phyloP scores from a whole-genome alignment of 2,113 vertebrate genomes.

The Tachycineta bicolor region DNA sequence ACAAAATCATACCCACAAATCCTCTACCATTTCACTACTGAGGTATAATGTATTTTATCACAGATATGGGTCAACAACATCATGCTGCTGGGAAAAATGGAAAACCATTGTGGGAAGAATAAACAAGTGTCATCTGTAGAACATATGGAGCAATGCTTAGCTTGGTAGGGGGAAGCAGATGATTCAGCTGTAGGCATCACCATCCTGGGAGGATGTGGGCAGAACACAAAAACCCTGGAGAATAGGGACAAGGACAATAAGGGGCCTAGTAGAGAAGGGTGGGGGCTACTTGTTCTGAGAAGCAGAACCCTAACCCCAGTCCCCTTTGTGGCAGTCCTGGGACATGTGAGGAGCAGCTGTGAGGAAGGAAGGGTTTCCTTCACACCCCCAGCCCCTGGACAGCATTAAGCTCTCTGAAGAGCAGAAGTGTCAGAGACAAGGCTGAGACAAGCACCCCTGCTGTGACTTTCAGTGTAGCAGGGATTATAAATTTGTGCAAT shows the following conservation, averaged over 20 bases:
- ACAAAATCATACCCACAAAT: neutral
- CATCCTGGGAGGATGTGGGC: neutral
- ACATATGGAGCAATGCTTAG: neutral
- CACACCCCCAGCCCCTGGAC: neutral
- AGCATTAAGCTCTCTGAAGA: neutral
- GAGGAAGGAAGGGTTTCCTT: neutral
- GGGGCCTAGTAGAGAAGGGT: neutral
- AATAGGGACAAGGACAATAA: neutral
- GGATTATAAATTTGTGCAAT: neutral
- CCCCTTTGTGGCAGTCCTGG: neutral
- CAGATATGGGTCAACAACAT: neutral
- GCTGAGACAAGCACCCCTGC: neutral
- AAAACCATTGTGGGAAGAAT: conserved; percentile 1
- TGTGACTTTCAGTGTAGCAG: neutral
- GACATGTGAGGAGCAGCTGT: neutral
- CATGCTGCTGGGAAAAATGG: conserved; percentile 55
- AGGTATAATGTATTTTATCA: neutral
- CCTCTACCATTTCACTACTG: neutral
- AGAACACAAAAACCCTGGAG: neutral
- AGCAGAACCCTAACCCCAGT: neutral
- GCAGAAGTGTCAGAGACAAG: neutral
- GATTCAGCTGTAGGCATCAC: neutral
- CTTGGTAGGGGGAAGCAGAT: neutral
- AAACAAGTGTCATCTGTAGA: conserved; percentile 31
- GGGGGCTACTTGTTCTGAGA: neutral